Conservation (phyloP, 2,888 invertebrate genomes). For the Euclidia mi region DNA sequence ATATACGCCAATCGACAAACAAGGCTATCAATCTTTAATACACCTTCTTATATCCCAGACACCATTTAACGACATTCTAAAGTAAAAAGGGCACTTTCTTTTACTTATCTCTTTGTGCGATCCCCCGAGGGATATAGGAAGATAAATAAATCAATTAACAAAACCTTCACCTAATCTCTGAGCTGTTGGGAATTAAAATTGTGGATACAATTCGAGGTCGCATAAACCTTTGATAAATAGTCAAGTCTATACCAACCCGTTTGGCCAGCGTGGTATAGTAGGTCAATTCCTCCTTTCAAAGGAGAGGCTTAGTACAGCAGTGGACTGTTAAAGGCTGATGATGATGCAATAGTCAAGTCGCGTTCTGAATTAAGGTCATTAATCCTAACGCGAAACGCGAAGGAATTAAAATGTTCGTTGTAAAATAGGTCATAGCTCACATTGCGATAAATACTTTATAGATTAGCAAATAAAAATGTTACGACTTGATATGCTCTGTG, state of each 20-base stretch:
- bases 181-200: slow-evolving; percentile 3
- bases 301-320: too few species aligned
- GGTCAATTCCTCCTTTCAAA: too few species aligned
- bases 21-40: too few species aligned
- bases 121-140: neutral
- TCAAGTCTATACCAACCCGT: too few species aligned
- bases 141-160: slow-evolving; percentile 6
- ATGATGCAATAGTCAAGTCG: slow-evolving; percentile 7
- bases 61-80: too few species aligned
- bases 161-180: slow-evolving; percentile 5
- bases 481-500: neutral
- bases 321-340: too few species aligned
- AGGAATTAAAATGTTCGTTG: slow-evolving; percentile 6
- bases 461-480: neutral
- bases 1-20: too few species aligned
- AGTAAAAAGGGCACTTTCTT: too few species aligned
- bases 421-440: slow-evolving; percentile 13
- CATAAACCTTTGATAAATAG: slow-evolving; percentile 3
- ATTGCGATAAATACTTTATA: neutral
- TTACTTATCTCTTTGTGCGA: too few species aligned
- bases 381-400: slow-evolving; percentile 2
- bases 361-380: slow-evolving; percentile 8
- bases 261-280: too few species aligned
- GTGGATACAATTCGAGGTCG: neutral
- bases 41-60: too few species aligned